phyloP scores from a whole-genome alignment of 2,113 vertebrate species.

The Oophaga pumilio region DNA sequence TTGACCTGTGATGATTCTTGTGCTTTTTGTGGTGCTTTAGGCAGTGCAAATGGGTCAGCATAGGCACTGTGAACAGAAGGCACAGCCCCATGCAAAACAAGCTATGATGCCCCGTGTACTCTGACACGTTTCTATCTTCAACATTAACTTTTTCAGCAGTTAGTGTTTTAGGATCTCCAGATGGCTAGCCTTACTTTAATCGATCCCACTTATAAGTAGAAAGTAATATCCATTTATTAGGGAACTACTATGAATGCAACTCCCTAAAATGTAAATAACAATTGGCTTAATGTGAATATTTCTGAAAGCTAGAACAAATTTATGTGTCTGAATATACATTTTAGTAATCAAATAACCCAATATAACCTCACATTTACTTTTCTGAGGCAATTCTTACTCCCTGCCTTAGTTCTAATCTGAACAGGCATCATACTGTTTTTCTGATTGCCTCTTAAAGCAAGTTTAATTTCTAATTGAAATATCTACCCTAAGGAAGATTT shows the following conservation, averaged over 20 bases:
- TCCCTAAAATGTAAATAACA: neutral
- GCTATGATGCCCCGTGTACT: no score
- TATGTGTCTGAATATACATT: neutral
- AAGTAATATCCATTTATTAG: neutral
- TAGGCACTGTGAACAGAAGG: no score
- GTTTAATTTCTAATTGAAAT: constrained; percentile 52
- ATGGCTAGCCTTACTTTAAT: no score
- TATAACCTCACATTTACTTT: constrained; percentile 44
- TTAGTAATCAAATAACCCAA: constrained; percentile 24
- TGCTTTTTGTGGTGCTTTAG: no score
- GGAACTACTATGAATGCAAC: neutral
- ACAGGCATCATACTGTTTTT: constrained; percentile 47
- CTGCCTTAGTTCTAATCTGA: constrained; percentile 40
- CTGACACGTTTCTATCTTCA: no score
- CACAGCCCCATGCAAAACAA: no score
- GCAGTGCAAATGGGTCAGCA: no score
- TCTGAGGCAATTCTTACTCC: constrained; percentile 31
- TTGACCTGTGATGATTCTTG: no score
- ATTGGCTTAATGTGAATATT: neutral
- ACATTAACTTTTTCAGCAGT: no score
- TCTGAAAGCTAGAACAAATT: neutral
- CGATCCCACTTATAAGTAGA: neutral
- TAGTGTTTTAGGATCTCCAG: no score
- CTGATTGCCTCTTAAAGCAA: constrained; percentile 53
- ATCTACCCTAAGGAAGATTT: constrained; percentile 40